Conservation (phyloP, 2,797 vertebrate genomes). For the Siniperca undulata region DNA sequence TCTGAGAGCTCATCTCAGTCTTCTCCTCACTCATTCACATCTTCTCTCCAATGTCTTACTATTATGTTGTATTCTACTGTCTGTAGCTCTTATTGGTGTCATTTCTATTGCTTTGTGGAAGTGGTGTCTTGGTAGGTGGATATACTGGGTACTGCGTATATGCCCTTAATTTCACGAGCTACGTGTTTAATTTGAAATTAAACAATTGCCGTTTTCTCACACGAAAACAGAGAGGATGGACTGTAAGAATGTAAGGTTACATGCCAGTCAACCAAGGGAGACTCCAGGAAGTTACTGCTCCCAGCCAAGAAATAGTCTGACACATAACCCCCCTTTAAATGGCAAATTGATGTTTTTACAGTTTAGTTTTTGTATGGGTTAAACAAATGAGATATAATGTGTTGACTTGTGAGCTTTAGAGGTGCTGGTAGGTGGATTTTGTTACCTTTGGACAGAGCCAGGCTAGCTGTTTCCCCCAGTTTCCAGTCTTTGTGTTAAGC, state of each 20-base stretch:
- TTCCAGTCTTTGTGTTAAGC: too few relatives aligned
- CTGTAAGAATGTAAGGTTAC: not conserved
- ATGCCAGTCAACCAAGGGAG: not conserved
- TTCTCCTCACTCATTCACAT: not conserved
- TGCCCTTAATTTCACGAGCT: not conserved
- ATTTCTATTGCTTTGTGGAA: not conserved
- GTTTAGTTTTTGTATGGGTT: too few relatives aligned
- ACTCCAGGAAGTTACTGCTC: not conserved
- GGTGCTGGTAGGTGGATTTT: too few relatives aligned
- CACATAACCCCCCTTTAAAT: not conserved
- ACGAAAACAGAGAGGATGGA: not conserved
- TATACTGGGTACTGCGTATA: not conserved
- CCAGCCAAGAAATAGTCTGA: not conserved
- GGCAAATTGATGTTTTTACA: not conserved
- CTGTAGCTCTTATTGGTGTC: not conserved
- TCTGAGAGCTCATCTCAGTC: not conserved
- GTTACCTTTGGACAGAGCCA: too few relatives aligned
- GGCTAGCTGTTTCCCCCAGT: too few relatives aligned
- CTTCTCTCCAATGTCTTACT: not conserved
- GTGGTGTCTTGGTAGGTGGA: not conserved
- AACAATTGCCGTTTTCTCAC: not conserved
- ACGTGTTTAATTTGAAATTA: not conserved
- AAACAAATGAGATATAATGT: too few relatives aligned
- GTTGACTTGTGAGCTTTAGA: too few relatives aligned
- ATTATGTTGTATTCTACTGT: not conserved